phyloP scores from a whole-genome alignment of 2,797 vertebrate genomes.

The Botia kubotai region DNA sequence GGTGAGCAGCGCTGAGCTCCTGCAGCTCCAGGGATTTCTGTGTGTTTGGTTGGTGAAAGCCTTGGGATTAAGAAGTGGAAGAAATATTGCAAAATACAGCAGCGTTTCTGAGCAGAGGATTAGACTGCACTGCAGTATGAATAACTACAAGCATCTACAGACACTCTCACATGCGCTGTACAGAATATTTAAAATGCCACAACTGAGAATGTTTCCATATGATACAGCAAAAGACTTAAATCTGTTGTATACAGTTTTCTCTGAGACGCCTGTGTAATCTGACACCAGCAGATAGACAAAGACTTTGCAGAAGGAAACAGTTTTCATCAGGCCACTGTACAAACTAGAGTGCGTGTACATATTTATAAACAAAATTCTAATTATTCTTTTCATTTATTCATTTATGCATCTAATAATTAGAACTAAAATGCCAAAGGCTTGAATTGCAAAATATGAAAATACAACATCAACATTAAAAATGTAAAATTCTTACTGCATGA shows the following conservation, averaged over 20 bases:
- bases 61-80: constrained; percentile 77
- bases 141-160: constrained; percentile 4
- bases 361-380: too few species aligned
- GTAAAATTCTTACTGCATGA: not conserved
- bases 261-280: not conserved
- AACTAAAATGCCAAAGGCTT: not conserved
- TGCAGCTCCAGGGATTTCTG: constrained; percentile 80
- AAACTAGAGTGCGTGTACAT: too few species aligned
- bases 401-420: not conserved
- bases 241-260: not conserved
- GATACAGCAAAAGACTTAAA: not conserved
- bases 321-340: not conserved
- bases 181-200: not conserved
- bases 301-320: not conserved
- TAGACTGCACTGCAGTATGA: constrained; percentile 21
- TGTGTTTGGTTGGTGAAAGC: constrained; percentile 77
- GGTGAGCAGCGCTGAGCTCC: constrained; percentile 70
- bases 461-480: not conserved
- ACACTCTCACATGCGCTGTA: not conserved
- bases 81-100: constrained; percentile 61
- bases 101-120: constrained; percentile 41
- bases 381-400: too few species aligned
- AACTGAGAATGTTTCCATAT: not conserved
- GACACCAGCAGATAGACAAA: too few species aligned
- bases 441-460: not conserved